Evolutionary conservation across 2,113 vertebrate genomes (phyloP).

Genomic region (Ceyx cyanopectus): DNA sequence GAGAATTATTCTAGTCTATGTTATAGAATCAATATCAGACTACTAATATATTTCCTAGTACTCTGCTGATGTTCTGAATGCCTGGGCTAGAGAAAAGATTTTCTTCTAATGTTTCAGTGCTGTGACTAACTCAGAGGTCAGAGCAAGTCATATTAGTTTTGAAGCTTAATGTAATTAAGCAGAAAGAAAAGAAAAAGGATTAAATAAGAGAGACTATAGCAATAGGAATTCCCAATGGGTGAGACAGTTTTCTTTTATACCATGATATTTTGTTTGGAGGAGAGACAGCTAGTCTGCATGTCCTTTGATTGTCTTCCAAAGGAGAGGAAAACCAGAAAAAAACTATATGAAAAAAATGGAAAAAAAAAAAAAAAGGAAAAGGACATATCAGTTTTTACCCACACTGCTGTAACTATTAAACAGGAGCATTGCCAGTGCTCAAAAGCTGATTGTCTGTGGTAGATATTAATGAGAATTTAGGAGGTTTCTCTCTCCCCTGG

Average conservation of each 20-base stretch:
- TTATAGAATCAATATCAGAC: not conserved
- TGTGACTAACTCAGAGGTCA: not conserved
- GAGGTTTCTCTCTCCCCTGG: not conserved
- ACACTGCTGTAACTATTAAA: accelerated
- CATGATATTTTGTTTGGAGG: not conserved
- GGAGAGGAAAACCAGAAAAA: not conserved
- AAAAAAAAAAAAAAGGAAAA: not conserved
- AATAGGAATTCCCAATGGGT: constrained; percentile 6
- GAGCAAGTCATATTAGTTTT: constrained; percentile 50
- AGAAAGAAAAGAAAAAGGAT: constrained; percentile 38
- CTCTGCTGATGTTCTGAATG: constrained; percentile 6
- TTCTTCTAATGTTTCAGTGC: not conserved
- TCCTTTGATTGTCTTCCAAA: not conserved
- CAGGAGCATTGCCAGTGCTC: not conserved
- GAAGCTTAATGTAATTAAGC: constrained; percentile 47
- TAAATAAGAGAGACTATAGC: not conserved
- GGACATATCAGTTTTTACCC: not conserved
- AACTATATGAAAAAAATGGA: not conserved
- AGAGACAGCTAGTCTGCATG: not conserved
- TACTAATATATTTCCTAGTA: not conserved
- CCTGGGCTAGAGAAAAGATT: not conserved
- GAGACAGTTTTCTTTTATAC: not conserved
- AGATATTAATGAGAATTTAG: not conserved
- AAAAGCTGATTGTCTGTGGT: accelerated
- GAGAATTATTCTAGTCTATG: not conserved